Evolutionary conservation across 2,888 invertebrate genomes (phyloP), one percentile per base, ranked within the genome.

Genomic region (Lordiphosa andalusiaca): DNA sequence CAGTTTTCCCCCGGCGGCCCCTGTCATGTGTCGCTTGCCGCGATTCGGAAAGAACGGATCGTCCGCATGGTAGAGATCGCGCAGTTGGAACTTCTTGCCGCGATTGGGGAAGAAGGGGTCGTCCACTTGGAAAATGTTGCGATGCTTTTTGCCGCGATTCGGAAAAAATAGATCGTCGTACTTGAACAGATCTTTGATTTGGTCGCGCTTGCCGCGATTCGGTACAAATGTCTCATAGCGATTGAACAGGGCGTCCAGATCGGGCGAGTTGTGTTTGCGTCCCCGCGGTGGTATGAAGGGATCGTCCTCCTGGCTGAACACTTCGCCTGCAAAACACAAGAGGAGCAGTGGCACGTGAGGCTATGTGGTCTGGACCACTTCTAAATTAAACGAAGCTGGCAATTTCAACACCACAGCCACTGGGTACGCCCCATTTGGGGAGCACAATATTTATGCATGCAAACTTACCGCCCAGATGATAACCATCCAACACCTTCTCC

Each of bases 111-210:
- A 85, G 77, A 90, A 90, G 49, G 87, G 76, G 59, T 90, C 89
- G 71, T 85, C 75, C 46, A 66, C 46, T 9, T 69, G 53, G 39
- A 75, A 68, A 23, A 71, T 38, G 35, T 64, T 56, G 44, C 62
- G 71, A 40, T 80, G 67, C 67, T 87, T 87, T 67, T 88, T 89
- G 59, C 89, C 89, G 47, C 89, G 88, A 78, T 88, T 86, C 54
- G 89, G 89, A 77, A 84, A 87, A 74, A 89, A 89, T 57, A 88
- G 80, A 84, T 89, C 89, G 67, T 89, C 87, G 71, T 88, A 86
- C 78, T 89, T 88, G 62, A 89, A 88, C 53, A 89, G 81, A 75
- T 89, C 89, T 78, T 82, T 86, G 71, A 89, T 83, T 74, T 83
- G 85, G 73, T 89, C 88, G 56, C 87, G 88, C 67, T 80, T 86